phyloP scores from a whole-genome alignment of 1,140 invertebrate species.

The Geopemphigus sp. region DNA sequence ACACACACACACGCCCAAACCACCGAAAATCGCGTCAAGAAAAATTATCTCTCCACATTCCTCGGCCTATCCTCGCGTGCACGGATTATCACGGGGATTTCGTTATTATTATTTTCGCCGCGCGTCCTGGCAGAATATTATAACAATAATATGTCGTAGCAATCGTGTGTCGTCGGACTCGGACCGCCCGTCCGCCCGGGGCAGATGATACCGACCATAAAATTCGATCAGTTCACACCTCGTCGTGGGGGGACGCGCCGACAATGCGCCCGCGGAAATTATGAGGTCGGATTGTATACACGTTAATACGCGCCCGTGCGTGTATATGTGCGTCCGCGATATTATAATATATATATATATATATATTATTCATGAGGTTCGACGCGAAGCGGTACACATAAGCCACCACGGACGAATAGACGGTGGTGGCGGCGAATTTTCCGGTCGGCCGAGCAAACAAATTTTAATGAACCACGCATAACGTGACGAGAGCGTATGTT shows the following conservation, averaged over 20 bases:
- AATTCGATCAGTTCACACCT: constrained; percentile 49
- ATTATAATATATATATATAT: constrained; percentile 11
- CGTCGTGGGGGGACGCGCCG: not conserved
- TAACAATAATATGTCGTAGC: not conserved
- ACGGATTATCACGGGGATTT: constrained; percentile 15
- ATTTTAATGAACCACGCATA: constrained; percentile 40
- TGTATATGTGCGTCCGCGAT: not conserved
- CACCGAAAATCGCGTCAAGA: constrained; percentile 22
- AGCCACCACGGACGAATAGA: not conserved
- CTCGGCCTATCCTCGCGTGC: no score
- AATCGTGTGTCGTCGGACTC: constrained; percentile 1
- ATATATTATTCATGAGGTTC: not conserved
- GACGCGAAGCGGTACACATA: not conserved
- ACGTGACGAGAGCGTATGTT: not conserved
- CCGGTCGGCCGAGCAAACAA: not conserved
- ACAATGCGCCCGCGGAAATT: constrained; percentile 38
- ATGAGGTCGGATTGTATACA: constrained; percentile 27
- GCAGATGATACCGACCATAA: constrained; percentile 50
- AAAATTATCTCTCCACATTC: constrained; percentile 28
- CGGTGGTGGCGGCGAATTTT: not conserved
- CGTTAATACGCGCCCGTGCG: no score
- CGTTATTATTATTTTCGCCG: constrained; percentile 12
- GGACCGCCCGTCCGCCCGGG: constrained; percentile 9
- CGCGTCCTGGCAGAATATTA: not conserved
- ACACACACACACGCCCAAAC: no score